Evolutionary conservation across 2,797 vertebrate species (phyloP), one percentile per base, ranked within the genome.

Genomic region (Xenopus petersii): DNA sequence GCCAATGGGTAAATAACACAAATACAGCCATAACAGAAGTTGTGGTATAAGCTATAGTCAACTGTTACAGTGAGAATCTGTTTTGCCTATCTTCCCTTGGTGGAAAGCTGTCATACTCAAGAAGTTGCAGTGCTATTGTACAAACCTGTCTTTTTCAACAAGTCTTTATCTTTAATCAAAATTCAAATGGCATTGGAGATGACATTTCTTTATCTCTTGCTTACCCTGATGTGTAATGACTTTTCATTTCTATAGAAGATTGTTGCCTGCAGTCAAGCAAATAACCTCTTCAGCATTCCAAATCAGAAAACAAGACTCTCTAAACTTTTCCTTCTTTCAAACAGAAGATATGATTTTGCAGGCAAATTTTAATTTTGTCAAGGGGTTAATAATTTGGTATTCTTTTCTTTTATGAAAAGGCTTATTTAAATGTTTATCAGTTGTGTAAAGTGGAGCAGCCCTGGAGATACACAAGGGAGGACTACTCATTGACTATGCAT

Each of bases 401-500:
- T 88, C 87, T 89, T 86, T 91, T 91, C 86, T 86, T 87, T 92
- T 83, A 88, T 90, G 88, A 89, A 93, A 90, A 86, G 90, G 89
- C 88, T 87, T 91, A 93, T 91, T 91, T 91, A 89, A 93, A 95
- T 96, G 93, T 96, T 95, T 94, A 93, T 95, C 92, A 92, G 92
- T 93, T 91, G 89, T 91, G 91, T 90, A 87, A 92, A 94, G 94
- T 91, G 89, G 88, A 88, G 88, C 88, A 87, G 88, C 83, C 84
- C 93, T 79, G 79, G 88, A 81, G 92, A 91, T 83, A 83, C 91
- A 80, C 91, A 81, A 84, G 92, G 93, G 92, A 93, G 86, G 89
- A 86, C 89, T 89, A 85, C 93, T 97, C 93, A 96, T 98, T 97
- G 94, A 89, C 94, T 96, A 96, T 97, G 96, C 94, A 97, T 95